Percentiles rank a stretch among this genome's conserved stretches.
Evolutionary conservation across 2,888 invertebrate genomes (phyloP).

Genomic region (Leptinotarsa haldemani): DNA sequence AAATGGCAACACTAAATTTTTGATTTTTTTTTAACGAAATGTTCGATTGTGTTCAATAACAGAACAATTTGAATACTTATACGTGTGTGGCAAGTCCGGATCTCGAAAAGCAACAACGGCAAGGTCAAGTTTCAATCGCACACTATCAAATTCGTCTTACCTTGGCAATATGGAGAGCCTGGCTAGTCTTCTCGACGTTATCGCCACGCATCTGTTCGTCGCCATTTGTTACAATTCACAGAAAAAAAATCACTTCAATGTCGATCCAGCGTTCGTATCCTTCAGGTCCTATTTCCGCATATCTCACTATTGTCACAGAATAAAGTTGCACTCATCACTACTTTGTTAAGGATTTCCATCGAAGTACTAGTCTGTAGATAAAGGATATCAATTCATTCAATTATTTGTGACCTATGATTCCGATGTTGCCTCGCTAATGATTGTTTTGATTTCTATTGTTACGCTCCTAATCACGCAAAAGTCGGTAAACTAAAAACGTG

Average conservation of each 20-base stretch:
- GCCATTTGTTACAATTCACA: constrained; percentile 45
- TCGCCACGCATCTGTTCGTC: constrained; percentile 52
- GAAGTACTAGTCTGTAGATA: constrained; percentile 33
- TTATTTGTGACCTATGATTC: constrained; percentile 9
- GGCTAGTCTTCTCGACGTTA: constrained; percentile 59
- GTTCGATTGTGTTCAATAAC: too few relatives aligned
- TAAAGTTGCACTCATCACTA: constrained; percentile 23
- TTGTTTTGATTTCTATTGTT: constrained; percentile 19
- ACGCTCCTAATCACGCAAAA: neutral
- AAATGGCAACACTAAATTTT: too few relatives aligned
- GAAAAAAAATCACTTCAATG: constrained; percentile 2
- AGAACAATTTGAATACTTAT: too few relatives aligned
- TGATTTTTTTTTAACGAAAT: too few relatives aligned
- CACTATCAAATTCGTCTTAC: constrained; percentile 49
- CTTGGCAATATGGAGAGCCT: constrained; percentile 61
- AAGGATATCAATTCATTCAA: constrained; percentile 23
- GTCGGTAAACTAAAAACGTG: neutral
- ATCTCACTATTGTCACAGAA: constrained; percentile 21
- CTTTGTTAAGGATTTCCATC: constrained; percentile 28
- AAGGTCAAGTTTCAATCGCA: constrained; percentile 39
- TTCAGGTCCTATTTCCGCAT: constrained; percentile 26
- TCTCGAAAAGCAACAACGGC: constrained; percentile 11
- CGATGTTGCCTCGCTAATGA: constrained; percentile 5
- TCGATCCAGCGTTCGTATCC: neutral
- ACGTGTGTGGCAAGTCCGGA: neutral